These are phyloP conservation scores for Kobus ellipsiprymnus DNA, from an alignment of 2,113 vertebrate species.

Conservation along the genomic window DNA sequence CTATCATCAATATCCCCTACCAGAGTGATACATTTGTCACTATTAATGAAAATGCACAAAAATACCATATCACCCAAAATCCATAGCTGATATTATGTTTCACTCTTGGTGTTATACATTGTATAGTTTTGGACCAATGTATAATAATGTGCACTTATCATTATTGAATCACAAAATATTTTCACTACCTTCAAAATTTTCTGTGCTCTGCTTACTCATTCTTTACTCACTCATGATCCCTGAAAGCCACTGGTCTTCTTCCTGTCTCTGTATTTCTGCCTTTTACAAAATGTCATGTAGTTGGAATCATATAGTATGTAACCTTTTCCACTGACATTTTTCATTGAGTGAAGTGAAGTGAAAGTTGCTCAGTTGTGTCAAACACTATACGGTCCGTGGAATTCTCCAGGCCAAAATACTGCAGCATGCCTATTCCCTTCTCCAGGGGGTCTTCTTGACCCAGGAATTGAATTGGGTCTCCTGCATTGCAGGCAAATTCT, in stretches of 20 bases:
- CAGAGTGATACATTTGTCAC: neutral
- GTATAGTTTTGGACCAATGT: neutral
- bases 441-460: neutral
- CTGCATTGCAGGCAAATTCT: neutral
- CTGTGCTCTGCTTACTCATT: neutral
- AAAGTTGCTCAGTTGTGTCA: neutral
- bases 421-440: neutral
- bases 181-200: neutral
- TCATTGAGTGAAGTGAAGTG: neutral
- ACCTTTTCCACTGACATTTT: neutral
- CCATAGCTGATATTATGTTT: neutral
- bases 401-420: neutral
- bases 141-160: neutral
- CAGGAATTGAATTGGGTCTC: neutral
- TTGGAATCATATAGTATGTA: neutral
- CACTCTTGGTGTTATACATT: neutral
- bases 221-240: neutral
- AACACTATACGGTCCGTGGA: neutral
- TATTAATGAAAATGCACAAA: neutral
- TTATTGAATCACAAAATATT: neutral
- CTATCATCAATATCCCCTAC: neutral
- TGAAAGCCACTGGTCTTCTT: neutral
- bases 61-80: neutral
- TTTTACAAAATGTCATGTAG: neutral
- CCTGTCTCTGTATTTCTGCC: neutral